Evolutionary conservation across 2,888 invertebrate species (phyloP).

Genomic region (Tiliacea citrago): DNA sequence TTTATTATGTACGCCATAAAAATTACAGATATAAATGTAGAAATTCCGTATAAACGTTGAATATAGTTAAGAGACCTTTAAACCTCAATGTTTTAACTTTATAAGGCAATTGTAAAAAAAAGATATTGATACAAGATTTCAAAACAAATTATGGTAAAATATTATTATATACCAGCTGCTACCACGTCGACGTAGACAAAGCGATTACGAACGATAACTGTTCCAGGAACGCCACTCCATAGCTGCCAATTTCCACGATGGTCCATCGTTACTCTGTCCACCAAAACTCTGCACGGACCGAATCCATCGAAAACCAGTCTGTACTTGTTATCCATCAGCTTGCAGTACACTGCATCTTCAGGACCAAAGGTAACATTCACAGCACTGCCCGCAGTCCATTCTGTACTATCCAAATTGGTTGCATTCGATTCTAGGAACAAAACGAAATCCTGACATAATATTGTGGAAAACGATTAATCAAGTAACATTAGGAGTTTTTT

Average conservation of each 20-base stretch:
- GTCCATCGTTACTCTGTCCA: slow-evolving; percentile 71
- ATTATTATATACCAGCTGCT: slow-evolving; percentile 4
- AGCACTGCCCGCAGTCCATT: slow-evolving; percentile 65
- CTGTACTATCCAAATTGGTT: not conserved
- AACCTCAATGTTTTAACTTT: not conserved
- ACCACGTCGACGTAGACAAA: slow-evolving; percentile 71
- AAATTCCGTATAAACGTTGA: no score
- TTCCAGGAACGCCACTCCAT: slow-evolving; percentile 71
- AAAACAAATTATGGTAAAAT: not conserved
- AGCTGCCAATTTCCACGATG: slow-evolving; percentile 79
- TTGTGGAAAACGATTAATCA: not conserved
- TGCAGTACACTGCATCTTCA: slow-evolving; percentile 79
- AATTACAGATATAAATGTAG: no score
- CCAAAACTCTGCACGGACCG: slow-evolving; percentile 76
- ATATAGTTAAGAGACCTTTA: not conserved
- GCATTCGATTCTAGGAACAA: slow-evolving; percentile 12
- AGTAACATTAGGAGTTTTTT: not conserved
- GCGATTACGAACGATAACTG: slow-evolving; percentile 69
- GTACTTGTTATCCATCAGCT: slow-evolving; percentile 69
- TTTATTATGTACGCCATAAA: no score
- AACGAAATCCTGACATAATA: not conserved
- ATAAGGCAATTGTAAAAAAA: not conserved
- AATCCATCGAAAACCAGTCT: slow-evolving; percentile 76
- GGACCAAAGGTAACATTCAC: slow-evolving; percentile 75
- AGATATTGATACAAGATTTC: not conserved